A percentile compares a stretch with the other conserved stretches of the same genome.
phyloP scores from a whole-genome alignment of 2,113 vertebrate genomes.

The Ursus arctos region DNA sequence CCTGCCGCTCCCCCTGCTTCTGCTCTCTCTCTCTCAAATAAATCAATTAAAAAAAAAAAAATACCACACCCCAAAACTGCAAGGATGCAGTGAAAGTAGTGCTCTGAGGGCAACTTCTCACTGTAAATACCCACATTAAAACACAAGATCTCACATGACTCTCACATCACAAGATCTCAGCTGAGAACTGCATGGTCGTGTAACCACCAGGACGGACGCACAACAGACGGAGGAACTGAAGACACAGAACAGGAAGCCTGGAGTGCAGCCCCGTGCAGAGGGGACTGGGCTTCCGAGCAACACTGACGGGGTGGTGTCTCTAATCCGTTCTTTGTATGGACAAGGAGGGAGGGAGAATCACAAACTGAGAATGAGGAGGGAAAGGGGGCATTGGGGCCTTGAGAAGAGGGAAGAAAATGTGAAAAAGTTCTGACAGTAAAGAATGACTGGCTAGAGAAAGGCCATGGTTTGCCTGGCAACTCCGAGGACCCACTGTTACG shows the following conservation, averaged over 20 bases:
- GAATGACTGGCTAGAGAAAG: not conserved
- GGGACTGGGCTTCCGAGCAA: not conserved
- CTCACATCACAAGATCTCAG: too few relatives aligned
- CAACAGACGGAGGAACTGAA: not conserved
- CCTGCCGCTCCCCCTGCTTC: too few relatives aligned
- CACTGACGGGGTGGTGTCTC: not conserved
- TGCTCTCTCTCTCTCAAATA: too few relatives aligned
- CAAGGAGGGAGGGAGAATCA: not conserved
- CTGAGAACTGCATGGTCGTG: rapidly evolving
- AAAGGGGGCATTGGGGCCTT: too few relatives aligned
- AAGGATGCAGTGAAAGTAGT: not conserved
- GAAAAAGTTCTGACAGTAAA: rapidly evolving
- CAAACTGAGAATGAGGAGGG: not conserved
- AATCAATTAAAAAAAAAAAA: too few relatives aligned
- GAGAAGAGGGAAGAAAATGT: not conserved
- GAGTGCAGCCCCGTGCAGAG: rapidly evolving
- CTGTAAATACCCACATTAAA: rapidly evolving
- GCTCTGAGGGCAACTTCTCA: not conserved
- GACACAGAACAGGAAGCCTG: not conserved
- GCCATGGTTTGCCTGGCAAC: not conserved
- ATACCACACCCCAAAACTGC: not conserved
- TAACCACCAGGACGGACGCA: rapidly evolving
- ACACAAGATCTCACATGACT: not conserved
- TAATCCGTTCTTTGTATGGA: rapidly evolving
- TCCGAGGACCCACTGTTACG: rapidly evolving